These are phyloP conservation scores for Beroe forskalii DNA, from an alignment of 37 sponge, comb jelly and placozoan genomes.

Conservation along the genomic window DNA sequence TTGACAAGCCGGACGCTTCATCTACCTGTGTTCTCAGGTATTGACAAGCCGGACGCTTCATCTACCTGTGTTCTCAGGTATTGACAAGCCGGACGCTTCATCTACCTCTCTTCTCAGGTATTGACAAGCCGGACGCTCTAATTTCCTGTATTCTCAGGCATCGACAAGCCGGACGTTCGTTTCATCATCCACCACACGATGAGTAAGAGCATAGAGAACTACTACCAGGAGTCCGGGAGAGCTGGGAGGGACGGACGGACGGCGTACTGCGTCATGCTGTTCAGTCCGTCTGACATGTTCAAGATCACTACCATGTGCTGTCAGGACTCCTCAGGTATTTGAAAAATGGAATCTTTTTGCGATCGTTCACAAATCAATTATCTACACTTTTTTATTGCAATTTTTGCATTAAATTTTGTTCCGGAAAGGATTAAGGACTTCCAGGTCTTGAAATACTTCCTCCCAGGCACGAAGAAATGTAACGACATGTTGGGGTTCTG, in stretches of 20 bases:
- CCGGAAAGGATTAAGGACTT: no score
- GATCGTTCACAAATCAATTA: slow-evolving; percentile 78
- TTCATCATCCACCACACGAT: slow-evolving; percentile 93
- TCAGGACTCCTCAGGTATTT: slow-evolving; percentile 49
- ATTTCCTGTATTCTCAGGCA: no score
- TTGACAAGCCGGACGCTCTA: no score
- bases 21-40: no score
- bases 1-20: no score
- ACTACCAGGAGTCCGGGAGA: slow-evolving; percentile 97
- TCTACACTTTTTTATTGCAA: no score
- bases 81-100: no score
- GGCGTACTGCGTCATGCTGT: slow-evolving; percentile 87
- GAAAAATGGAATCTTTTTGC: neutral
- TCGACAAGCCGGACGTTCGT: slow-evolving; percentile 34
- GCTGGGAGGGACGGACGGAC: slow-evolving; percentile 88
- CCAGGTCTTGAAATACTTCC: no score
- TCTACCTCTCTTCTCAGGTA: slow-evolving; percentile 19
- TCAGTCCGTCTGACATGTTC: slow-evolving; percentile 69
- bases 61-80: no score
- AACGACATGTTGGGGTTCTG: slow-evolving; percentile 66
- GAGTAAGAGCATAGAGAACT: slow-evolving; percentile 94
- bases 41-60: no score
- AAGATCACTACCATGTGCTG: slow-evolving; percentile 33
- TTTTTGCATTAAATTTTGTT: no score
- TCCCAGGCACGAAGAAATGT: neutral